These are phyloP conservation scores for Epinephelus malabaricus DNA, from an alignment of 2,797 vertebrate species.

Conservation along the genomic window DNA sequence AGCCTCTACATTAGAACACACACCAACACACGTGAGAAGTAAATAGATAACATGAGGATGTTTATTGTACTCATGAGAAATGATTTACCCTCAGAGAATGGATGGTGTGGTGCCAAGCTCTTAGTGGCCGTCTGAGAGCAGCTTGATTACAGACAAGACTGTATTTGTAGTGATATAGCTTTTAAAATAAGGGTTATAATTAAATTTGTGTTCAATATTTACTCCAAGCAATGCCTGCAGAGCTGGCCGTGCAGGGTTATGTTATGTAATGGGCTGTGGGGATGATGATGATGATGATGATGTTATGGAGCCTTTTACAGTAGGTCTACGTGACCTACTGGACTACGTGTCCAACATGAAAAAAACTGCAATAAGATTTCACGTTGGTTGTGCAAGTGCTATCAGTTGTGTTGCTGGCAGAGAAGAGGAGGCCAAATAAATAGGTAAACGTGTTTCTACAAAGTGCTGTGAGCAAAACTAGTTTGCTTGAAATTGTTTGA, in stretches of 20 bases:
- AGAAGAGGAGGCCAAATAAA: background rate
- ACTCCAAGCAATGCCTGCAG: background rate
- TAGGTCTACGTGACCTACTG: background rate
- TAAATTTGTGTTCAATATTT: constrained; percentile 9
- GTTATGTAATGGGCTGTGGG: background rate
- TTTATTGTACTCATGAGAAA: constrained; percentile 29
- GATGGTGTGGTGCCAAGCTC: background rate
- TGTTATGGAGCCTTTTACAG: background rate
- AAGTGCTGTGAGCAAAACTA: background rate
- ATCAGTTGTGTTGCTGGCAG: background rate
- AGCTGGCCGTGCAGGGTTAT: background rate
- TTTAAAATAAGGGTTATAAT: constrained; percentile 22
- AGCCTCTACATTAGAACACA: background rate
- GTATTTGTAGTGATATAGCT: background rate
- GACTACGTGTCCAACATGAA: background rate
- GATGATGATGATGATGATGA: background rate
- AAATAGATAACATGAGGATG: constrained; percentile 27
- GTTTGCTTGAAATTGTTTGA: background rate
- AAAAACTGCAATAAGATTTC: background rate
- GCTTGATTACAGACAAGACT: constrained; percentile 1
- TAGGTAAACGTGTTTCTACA: background rate
- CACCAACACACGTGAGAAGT: constrained; percentile 26
- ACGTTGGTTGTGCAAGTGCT: background rate
- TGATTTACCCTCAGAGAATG: constrained; percentile 26
- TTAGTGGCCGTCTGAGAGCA: constrained; percentile 6